phyloP scores from a whole-genome alignment of 2,113 vertebrate species.

The Mellivora capensis region DNA sequence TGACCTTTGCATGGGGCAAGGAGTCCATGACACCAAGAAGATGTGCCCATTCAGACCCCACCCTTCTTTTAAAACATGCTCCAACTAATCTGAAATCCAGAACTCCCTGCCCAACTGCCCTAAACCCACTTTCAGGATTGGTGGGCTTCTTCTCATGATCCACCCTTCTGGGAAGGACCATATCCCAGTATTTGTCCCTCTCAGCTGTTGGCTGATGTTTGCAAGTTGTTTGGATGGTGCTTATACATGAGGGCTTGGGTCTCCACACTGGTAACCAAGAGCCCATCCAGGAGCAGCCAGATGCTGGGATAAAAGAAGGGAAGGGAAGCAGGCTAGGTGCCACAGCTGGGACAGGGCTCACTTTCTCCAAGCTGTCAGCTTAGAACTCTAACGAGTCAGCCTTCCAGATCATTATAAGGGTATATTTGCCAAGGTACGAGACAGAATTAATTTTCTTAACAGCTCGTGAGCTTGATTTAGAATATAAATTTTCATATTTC shows the following conservation, averaged over 20 bases:
- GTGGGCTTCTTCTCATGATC: neutral
- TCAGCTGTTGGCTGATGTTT: neutral
- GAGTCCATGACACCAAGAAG: neutral
- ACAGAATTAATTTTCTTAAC: neutral
- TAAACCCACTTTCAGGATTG: neutral
- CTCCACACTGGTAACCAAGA: neutral
- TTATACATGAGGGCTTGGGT: neutral
- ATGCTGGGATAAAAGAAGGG: neutral
- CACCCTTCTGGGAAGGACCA: neutral
- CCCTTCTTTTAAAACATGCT: neutral
- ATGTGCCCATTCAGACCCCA: neutral
- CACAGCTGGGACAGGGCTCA: neutral
- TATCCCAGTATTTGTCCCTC: rapidly evolving
- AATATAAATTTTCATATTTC: neutral
- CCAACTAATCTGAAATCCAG: neutral
- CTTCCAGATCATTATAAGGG: neutral
- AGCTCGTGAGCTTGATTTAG: neutral
- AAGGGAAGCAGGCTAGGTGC: neutral
- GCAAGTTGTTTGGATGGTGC: neutral
- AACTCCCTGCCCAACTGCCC: neutral
- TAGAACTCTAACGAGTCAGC: neutral
- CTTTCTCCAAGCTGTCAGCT: neutral
- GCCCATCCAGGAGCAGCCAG: neutral
- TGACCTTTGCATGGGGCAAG: neutral
- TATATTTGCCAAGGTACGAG: neutral